Conservation (phyloP, 2,888 invertebrate species). For the Podabrus alpinus region DNA sequence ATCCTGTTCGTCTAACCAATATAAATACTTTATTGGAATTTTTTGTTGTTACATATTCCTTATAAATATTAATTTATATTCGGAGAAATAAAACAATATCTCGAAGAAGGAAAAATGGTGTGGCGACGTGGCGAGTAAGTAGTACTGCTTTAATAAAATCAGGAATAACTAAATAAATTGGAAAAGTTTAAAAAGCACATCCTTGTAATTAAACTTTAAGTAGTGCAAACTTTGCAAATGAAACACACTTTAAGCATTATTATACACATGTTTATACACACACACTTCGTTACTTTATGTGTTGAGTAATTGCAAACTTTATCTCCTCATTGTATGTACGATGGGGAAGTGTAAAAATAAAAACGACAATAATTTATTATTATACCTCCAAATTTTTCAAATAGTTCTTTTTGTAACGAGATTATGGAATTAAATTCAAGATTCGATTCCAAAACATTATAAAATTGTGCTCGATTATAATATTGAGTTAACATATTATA, state of each 20-base stretch:
- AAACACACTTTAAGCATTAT: neutral
- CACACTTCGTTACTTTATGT: neutral
- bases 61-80: neutral
- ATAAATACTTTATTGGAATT: neutral
- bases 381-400: too few relatives aligned
- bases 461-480: too few relatives aligned
- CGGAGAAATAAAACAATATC: neutral
- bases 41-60: neutral
- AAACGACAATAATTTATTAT: neutral
- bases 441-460: too few relatives aligned
- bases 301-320: neutral
- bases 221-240: neutral
- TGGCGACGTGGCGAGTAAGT: neutral
- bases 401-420: too few relatives aligned
- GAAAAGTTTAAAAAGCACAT: neutral
- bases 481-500: too few relatives aligned
- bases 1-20: neutral
- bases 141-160: neutral
- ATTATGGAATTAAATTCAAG: too few relatives aligned
- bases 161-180: neutral
- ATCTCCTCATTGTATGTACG: neutral
- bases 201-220: neutral
- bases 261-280: neutral
- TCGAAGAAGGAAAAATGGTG: neutral
- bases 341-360: neutral